A percentile compares a stretch with the other conserved stretches of the same genome.
Conservation (phyloP, 2,888 invertebrate species). For the Lacanobia wlatinum region DNA sequence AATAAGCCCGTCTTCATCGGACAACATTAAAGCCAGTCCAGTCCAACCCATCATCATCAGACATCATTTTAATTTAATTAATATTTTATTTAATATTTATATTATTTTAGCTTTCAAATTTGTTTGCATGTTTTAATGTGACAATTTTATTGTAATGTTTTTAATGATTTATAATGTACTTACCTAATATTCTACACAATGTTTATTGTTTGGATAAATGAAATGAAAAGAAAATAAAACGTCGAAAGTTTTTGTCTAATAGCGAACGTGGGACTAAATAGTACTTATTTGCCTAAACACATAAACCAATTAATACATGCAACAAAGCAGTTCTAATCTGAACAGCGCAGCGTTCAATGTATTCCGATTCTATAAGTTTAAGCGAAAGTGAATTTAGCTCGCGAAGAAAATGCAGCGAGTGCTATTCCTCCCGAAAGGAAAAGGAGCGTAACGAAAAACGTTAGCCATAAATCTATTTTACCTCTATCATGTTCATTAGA, state of each 20-base stretch:
- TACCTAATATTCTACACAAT: too few relatives aligned
- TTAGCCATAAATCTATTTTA: conserved; percentile 4
- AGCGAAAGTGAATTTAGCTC: conserved; percentile 44
- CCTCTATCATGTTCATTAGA: conserved; percentile 1
- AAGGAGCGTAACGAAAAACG: conserved; percentile 36
- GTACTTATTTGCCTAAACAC: neutral
- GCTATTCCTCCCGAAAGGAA: conserved; percentile 30
- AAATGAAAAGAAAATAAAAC: neutral
- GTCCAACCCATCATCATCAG: neutral
- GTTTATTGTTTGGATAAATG: too few relatives aligned
- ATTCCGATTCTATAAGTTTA: neutral
- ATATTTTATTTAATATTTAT: too few relatives aligned
- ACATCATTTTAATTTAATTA: too few relatives aligned
- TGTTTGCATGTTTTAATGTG: too few relatives aligned
- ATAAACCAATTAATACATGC: neutral
- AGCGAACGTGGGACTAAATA: too few relatives aligned
- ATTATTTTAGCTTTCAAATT: too few relatives aligned
- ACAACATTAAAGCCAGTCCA: neutral
- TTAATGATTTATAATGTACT: too few relatives aligned
- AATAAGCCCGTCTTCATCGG: neutral
- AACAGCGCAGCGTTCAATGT: neutral
- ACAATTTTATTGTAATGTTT: too few relatives aligned
- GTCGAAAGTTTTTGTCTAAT: neutral
- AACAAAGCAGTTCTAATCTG: neutral
- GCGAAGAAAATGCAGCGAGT: conserved; percentile 7